Base-by-base conservation (phyloP, 2,797 vertebrate genomes). In the Lithobates pipiens region DNA sequence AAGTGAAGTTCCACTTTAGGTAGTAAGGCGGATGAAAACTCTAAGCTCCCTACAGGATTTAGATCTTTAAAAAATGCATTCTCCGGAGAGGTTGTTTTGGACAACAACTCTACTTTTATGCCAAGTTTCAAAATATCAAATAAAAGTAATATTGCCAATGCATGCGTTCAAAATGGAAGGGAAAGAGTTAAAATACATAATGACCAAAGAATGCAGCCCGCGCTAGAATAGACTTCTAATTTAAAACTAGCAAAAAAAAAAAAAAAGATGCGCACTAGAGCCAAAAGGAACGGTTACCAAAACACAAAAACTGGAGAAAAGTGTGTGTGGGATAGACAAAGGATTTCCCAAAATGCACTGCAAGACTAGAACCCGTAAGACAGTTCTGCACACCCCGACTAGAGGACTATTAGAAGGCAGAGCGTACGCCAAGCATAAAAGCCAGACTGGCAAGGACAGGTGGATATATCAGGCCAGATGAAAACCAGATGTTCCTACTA, bases 401-500 rank as follows among this genome's bases (percentile, higher is more conserved):
- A 67, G 42, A 65, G 65, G n/a, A 29, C 68, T 57, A 15, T 8
- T 75, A 3, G 63, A 21, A 71, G 44, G 32, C 65, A 75, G 70
- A 63, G 39, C 29, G 46, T 27, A 57, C 36, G 9, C 54, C 68
- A 34, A 63, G 77, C 76, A 29, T 18, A 16, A 67, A 78, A 70
- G 61, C 61, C 42, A 83, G 76, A 83, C 70, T 87, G 86, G 76
- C 81, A 83, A 39, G 76, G 86, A 75, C 81, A 87, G 86, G 86
- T 83, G 86, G 86, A 80, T 74, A 87, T 61, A 76, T n/a, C 21
- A 79, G 65, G 69, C 76, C 86, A 87, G 81, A 83, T 83, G 86
- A 87, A 84, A 87, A 76, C 86, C 86, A 83, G 86, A 87, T 87
- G 86, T 87, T 80, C 44, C 63, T 68, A 61, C 81, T 87, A 34